Conservation (phyloP, 2,113 vertebrate species). For the Hirundichthys speculiger region DNA sequence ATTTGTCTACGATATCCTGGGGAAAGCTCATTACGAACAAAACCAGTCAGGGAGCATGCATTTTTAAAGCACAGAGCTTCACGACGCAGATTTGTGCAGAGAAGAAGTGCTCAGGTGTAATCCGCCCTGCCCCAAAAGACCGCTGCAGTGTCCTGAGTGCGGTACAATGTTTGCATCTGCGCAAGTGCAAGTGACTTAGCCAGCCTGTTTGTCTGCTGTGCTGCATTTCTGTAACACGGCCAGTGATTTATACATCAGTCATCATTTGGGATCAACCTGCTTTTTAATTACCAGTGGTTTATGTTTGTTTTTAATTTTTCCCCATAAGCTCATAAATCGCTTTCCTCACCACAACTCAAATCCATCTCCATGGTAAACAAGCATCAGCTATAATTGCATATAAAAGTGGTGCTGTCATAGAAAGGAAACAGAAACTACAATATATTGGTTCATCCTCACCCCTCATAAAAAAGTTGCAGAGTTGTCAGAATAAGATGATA, state of each 20-base stretch:
- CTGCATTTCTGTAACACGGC: conserved; percentile 26
- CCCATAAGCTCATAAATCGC: conserved; percentile 67
- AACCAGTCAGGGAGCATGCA: conserved; percentile 38
- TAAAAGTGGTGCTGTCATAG: conserved; percentile 30
- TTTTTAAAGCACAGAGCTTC: conserved; percentile 47
- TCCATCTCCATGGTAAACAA: conserved; percentile 61
- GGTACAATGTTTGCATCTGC: conserved; percentile 30
- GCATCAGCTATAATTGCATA: conserved; percentile 53
- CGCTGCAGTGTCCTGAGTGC: conserved; percentile 36
- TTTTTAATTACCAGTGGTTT: conserved; percentile 70
- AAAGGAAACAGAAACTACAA: conserved; percentile 1
- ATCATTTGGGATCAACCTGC: conserved; percentile 66
- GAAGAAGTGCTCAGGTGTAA: conserved; percentile 39
- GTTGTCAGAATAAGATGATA: not conserved
- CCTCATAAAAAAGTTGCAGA: not conserved
- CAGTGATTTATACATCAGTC: conserved; percentile 54
- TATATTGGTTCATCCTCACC: not conserved
- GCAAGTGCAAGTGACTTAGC: conserved; percentile 1
- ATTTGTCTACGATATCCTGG: conserved; percentile 19
- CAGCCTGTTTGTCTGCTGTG: conserved; percentile 15
- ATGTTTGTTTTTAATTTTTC: conserved; percentile 74
- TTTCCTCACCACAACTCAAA: conserved; percentile 42
- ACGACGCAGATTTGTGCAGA: conserved; percentile 6
- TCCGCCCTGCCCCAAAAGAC: conserved; percentile 31
- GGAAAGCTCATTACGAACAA: conserved; percentile 31